Evolutionary conservation across 2,797 vertebrate species (phyloP).

Genomic region (Brotula barbata): DNA sequence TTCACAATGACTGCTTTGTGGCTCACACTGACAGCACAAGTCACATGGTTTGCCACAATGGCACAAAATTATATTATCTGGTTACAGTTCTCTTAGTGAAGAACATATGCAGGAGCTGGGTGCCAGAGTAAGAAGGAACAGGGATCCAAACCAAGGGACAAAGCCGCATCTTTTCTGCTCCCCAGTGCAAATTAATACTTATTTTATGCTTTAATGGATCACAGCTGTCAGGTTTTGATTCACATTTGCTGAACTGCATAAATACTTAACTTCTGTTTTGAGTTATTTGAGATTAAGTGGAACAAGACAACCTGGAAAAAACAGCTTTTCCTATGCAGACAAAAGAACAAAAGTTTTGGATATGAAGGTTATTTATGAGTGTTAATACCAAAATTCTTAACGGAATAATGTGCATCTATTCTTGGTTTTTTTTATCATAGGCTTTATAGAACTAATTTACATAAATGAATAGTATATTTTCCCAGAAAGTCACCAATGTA

Average conservation of each 20-base stretch:
- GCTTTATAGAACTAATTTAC: not conserved
- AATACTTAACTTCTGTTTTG: not conserved
- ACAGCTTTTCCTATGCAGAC: not conserved
- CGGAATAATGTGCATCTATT: too few relatives aligned
- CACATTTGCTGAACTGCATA: not conserved
- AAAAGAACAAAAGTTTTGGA: not conserved
- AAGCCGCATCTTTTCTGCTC: not conserved
- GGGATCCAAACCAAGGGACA: not conserved
- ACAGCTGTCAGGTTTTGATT: not conserved
- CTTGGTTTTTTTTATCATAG: not conserved
- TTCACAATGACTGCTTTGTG: slow-evolving; percentile 56
- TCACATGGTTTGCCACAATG: slow-evolving; percentile 30
- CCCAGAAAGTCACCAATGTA: not conserved
- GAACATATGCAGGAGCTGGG: not conserved
- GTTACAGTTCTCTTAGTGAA: slow-evolving; percentile 4
- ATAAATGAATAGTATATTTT: not conserved
- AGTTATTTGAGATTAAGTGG: not conserved
- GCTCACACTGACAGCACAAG: not conserved
- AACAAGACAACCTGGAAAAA: not conserved
- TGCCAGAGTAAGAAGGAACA: not conserved
- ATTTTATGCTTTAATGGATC: not conserved
- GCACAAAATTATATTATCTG: not conserved
- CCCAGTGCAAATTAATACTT: not conserved
- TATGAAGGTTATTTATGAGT: too few relatives aligned
- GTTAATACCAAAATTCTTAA: too few relatives aligned